Conservation (phyloP, 1,140 invertebrate species). For the Campodea augens region DNA sequence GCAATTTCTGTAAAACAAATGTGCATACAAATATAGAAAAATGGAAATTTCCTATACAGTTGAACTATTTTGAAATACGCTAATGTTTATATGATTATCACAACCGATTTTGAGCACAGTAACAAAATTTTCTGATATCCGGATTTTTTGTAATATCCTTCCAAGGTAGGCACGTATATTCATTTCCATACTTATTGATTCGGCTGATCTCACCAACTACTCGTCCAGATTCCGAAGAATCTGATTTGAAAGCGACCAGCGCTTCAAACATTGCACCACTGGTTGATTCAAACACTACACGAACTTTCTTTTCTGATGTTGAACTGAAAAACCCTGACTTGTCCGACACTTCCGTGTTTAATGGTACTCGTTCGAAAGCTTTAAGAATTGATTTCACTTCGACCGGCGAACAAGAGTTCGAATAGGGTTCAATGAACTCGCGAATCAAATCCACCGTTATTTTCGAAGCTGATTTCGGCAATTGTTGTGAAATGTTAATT, state of each 20-base stretch:
- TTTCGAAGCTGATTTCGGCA: constrained; percentile 6
- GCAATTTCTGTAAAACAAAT: too few relatives aligned
- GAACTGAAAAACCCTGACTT: background rate
- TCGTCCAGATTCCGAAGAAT: background rate
- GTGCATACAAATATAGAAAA: too few relatives aligned
- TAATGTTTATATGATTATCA: too few relatives aligned
- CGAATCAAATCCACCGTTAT: constrained; percentile 11
- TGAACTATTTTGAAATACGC: too few relatives aligned
- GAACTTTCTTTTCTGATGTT: background rate
- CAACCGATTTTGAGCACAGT: too few relatives aligned
- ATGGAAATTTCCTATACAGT: too few relatives aligned
- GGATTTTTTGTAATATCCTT: background rate
- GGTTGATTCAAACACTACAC: background rate
- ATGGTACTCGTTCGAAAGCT: too few relatives aligned
- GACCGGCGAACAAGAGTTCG: background rate
- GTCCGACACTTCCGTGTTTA: background rate
- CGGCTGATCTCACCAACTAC: background rate
- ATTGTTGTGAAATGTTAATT: constrained; percentile 10
- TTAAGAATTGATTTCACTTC: too few relatives aligned
- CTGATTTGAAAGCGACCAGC: background rate
- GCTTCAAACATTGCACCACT: too few relatives aligned
- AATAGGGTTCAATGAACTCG: background rate
- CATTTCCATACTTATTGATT: background rate
- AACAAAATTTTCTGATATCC: too few relatives aligned
- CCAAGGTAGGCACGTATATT: background rate